Conservation (phyloP, 1,140 invertebrate species). For the Eufriesea mexicana region DNA sequence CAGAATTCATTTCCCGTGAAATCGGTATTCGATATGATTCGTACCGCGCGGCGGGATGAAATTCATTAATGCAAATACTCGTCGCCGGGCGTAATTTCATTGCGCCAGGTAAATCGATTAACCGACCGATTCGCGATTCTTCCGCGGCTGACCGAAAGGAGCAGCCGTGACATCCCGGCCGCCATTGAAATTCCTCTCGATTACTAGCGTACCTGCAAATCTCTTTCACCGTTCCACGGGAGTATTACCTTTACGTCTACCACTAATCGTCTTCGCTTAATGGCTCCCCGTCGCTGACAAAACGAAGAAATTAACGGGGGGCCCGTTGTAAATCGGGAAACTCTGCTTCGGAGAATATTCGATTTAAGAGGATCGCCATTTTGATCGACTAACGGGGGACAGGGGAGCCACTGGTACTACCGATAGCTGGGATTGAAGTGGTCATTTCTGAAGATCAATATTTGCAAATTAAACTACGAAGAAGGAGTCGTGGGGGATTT, state of each 20-base stretch:
- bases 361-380: too few species aligned
- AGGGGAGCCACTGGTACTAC: too few species aligned
- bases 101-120: slow-evolving; percentile 22
- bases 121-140: not conserved
- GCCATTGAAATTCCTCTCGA: not conserved
- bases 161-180: not conserved
- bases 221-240: not conserved
- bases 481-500: too few species aligned
- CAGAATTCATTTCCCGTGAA: slow-evolving; percentile 29
- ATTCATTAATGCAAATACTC: slow-evolving; percentile 30
- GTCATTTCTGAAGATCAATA: too few species aligned
- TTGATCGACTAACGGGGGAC: not conserved
- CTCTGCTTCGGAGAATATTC: too few species aligned
- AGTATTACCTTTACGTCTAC: not conserved
- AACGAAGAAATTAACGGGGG: not conserved
- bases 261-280: not conserved
- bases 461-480: too few species aligned
- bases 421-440: too few species aligned
- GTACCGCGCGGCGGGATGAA: not conserved
- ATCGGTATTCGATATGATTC: slow-evolving; percentile 38
- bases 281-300: too few species aligned
- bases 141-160: not conserved
- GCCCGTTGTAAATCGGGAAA: not conserved
- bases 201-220: not conserved
- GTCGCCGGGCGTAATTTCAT: slow-evolving; percentile 15